A percentile compares a stretch with the other conserved stretches of the same genome.
phyloP scores from a whole-genome alignment of 1,140 invertebrate species.

The Ceratitis capitata region DNA sequence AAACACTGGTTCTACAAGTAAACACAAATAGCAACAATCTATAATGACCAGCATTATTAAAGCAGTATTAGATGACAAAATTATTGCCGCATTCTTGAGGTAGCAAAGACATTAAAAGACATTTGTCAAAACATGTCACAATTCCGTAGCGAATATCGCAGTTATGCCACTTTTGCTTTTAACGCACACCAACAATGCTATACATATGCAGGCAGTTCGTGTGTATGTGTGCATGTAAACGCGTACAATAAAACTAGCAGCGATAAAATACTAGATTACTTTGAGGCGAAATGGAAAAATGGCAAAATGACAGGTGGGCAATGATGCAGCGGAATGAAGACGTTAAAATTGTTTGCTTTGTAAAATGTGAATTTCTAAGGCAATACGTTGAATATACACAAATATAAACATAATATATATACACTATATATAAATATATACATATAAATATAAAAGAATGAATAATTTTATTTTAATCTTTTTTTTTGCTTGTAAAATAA shows the following conservation, averaged over 20 bases:
- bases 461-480: background rate
- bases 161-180: background rate
- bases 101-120: background rate
- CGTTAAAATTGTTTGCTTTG: background rate
- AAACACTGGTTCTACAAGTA: background rate
- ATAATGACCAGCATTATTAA: background rate
- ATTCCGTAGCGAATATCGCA: background rate
- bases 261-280: background rate
- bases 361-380: background rate
- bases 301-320: constrained; percentile 2
- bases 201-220: background rate
- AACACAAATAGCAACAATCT: background rate
- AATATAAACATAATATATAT: background rate
- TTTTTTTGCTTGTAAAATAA: background rate
- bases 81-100: constrained; percentile 8
- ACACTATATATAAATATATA: background rate
- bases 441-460: background rate
- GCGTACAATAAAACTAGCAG: background rate
- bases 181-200: background rate
- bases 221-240: background rate
- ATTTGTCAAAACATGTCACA: constrained; percentile 22
- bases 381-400: background rate
- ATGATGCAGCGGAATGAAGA: constrained; percentile 21
- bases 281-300: too few relatives aligned
- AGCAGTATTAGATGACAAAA: background rate